phyloP scores from a whole-genome alignment of 1,140 invertebrate genomes.

The Manduca sexta region DNA sequence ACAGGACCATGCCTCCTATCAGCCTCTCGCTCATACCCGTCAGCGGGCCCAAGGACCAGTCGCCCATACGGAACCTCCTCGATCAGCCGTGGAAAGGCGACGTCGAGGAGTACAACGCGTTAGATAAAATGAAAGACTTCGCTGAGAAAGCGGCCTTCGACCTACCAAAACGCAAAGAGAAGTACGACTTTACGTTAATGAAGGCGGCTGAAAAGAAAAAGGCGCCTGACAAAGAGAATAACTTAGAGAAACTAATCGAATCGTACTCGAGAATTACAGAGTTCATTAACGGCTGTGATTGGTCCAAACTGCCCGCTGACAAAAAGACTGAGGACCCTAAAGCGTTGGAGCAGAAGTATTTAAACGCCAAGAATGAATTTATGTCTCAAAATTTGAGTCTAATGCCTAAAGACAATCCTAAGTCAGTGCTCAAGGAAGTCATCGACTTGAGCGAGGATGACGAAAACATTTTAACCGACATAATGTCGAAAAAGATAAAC shows the following conservation, averaged over 20 bases:
- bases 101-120: slow-evolving; percentile 62
- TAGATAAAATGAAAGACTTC: slow-evolving; percentile 72
- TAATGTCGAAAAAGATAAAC: slow-evolving; percentile 45
- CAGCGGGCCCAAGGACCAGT: slow-evolving; percentile 44
- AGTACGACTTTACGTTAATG: slow-evolving; percentile 57
- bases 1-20: slow-evolving; percentile 62
- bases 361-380: slow-evolving; percentile 69
- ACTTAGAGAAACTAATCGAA: slow-evolving; percentile 60
- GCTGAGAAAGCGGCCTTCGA: slow-evolving; percentile 68
- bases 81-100: slow-evolving; percentile 47
- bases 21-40: slow-evolving; percentile 66
- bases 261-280: slow-evolving; percentile 67
- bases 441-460: slow-evolving; percentile 66
- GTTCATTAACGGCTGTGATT: slow-evolving; percentile 69
- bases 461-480: slow-evolving; percentile 44
- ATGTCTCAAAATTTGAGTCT: slow-evolving; percentile 67
- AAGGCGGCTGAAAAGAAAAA: slow-evolving; percentile 48
- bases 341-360: slow-evolving; percentile 62
- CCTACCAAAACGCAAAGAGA: slow-evolving; percentile 58
- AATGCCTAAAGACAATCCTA: slow-evolving; percentile 56
- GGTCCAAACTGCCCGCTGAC: slow-evolving; percentile 46
- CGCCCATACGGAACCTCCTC: slow-evolving; percentile 44
- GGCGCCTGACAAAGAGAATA: slow-evolving; percentile 49
- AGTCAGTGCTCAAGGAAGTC: slow-evolving; percentile 51
- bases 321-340: slow-evolving; percentile 50